Conservation (phyloP, 2,888 invertebrate species). For the Neoitamus cyanurus region DNA sequence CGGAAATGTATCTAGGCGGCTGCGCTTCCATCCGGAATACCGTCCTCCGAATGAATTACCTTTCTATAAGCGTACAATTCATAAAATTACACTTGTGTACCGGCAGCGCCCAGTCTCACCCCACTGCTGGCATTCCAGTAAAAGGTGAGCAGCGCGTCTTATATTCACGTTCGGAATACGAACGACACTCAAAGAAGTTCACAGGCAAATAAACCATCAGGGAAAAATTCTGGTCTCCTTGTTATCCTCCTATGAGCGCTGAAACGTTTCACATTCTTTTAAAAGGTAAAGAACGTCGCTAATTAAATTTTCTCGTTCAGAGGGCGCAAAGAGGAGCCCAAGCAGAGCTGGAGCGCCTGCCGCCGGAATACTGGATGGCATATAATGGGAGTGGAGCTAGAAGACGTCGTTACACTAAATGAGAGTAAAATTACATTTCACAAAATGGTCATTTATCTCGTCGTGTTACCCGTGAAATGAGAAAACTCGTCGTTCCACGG, state of each 20-base stretch:
- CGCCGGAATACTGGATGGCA: not conserved
- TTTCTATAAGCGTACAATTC: not conserved
- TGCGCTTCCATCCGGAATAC: not conserved
- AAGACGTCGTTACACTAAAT: constrained; percentile 31
- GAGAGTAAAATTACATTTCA: constrained; percentile 34
- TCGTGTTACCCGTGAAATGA: constrained; percentile 22
- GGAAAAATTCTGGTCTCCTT: constrained; percentile 12
- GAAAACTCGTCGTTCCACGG: constrained; percentile 3
- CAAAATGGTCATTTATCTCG: constrained; percentile 31
- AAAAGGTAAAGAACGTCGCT: constrained; percentile 24
- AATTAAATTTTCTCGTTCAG: constrained; percentile 26
- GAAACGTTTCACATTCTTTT: constrained; percentile 30
- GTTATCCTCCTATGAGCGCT: constrained; percentile 11
- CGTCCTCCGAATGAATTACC: not conserved
- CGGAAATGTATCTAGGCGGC: not conserved
- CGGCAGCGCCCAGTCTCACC: not conserved
- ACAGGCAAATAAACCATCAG: constrained; percentile 2
- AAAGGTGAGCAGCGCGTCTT: not conserved
- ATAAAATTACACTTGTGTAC: not conserved
- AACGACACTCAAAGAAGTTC: constrained; percentile 14
- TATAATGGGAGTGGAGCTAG: constrained; percentile 7
- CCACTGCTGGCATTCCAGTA: not conserved
- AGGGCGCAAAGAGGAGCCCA: not conserved
- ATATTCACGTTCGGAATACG: not conserved
- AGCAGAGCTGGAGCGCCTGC: not conserved